A percentile compares a stretch with the other conserved stretches of the same genome.
These are phyloP conservation scores for Polydrusus pterygomalis DNA, from an alignment of 2,888 invertebrate genomes.

Conservation along the genomic window DNA sequence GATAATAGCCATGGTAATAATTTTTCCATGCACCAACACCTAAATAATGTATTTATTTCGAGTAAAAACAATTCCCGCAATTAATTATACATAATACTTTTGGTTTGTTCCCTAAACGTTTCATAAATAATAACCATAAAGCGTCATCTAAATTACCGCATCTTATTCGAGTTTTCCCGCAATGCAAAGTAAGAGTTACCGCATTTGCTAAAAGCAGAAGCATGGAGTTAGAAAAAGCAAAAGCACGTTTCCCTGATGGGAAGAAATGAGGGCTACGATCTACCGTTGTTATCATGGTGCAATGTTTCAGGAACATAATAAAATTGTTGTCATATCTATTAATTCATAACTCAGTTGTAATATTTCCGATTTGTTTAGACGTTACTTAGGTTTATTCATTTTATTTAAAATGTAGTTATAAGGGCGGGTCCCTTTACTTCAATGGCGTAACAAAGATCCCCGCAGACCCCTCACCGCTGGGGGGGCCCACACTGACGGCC, in stretches of 20 bases:
- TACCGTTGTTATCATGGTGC: conserved; percentile 7
- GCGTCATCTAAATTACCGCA: conserved; percentile 40
- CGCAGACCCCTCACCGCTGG: too few relatives aligned
- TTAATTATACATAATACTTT: not conserved
- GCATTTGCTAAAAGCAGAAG: conserved; percentile 44
- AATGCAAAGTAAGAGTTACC: conserved; percentile 51
- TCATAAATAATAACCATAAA: conserved; percentile 46
- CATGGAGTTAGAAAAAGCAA: conserved; percentile 39
- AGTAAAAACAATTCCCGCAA: not conserved
- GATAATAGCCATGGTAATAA: too few relatives aligned
- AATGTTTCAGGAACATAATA: conserved; percentile 6
- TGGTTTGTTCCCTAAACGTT: conserved; percentile 2
- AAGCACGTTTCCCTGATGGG: conserved; percentile 43
- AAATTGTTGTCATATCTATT: not conserved
- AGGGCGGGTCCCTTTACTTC: too few relatives aligned
- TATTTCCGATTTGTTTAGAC: too few relatives aligned
- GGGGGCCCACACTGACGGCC: too few relatives aligned
- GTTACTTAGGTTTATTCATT: too few relatives aligned
- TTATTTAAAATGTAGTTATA: too few relatives aligned
- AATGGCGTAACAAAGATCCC: too few relatives aligned
- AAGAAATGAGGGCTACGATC: conserved; percentile 27
- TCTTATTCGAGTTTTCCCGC: conserved; percentile 44
- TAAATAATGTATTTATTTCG: too few relatives aligned
- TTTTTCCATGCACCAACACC: too few relatives aligned
- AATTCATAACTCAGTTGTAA: not conserved